Percentiles rank a stretch among this genome's conserved stretches.
phyloP scores from a whole-genome alignment of 2,113 vertebrate species.

The Podarcis muralis region DNA sequence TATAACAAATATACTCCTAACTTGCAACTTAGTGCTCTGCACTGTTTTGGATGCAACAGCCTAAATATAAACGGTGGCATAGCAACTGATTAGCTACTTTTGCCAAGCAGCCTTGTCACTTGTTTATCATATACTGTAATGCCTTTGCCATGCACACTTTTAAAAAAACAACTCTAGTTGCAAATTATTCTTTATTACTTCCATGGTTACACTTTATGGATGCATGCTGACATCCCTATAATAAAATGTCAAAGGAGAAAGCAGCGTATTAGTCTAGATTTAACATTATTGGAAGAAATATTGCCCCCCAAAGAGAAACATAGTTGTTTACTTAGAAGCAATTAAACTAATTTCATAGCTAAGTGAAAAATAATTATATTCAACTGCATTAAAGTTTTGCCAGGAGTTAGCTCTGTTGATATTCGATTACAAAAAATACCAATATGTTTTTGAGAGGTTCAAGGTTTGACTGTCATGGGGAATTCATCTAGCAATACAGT shows the following conservation, averaged over 20 bases:
- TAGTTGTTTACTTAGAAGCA: conserved; percentile 52
- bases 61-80: neutral
- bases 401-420: conserved; percentile 42
- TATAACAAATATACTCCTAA: too few relatives aligned
- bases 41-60: neutral
- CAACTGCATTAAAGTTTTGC: conserved; percentile 42
- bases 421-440: conserved; percentile 9
- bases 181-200: neutral
- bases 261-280: conserved; percentile 16
- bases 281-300: conserved; percentile 44
- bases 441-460: conserved; percentile 29
- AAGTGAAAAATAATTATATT: conserved; percentile 51
- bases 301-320: conserved; percentile 19
- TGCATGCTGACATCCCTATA: conserved; percentile 18
- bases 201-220: conserved; percentile 1
- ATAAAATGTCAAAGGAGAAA: conserved; percentile 42
- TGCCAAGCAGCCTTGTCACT: neutral
- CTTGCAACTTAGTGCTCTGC: neutral
- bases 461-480: conserved; percentile 13
- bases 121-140: conserved; percentile 25
- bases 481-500: neutral
- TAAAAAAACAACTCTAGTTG: neutral
- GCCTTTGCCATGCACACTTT: conserved; percentile 3
- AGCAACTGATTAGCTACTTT: neutral
- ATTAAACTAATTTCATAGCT: conserved; percentile 57